These are phyloP conservation scores for Heliconius congener DNA, from an alignment of 1,140 invertebrate species.

Conservation along the genomic window DNA sequence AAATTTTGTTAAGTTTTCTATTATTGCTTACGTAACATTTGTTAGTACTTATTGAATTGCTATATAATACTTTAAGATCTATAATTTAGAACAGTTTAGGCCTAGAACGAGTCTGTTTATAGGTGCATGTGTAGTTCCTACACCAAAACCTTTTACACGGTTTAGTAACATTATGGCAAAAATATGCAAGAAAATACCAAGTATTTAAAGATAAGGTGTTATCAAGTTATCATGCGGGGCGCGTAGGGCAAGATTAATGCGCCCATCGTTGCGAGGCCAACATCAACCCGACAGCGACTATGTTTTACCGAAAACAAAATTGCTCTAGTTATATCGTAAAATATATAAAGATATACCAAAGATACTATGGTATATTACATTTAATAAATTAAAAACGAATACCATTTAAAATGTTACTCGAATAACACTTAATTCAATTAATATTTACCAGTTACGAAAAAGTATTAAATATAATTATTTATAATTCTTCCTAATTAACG, in stretches of 20 bases:
- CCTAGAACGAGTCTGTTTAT: not conserved
- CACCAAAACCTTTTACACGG: not conserved
- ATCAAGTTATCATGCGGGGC: conserved; percentile 50
- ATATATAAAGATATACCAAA: not conserved
- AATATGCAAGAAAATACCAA: conserved; percentile 17
- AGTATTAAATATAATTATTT: too few species aligned
- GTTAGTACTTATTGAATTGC: not conserved
- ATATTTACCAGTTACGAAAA: too few species aligned
- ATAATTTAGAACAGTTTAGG: too few species aligned
- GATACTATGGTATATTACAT: too few species aligned
- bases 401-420: too few species aligned
- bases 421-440: too few species aligned
- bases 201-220: conserved; percentile 28
- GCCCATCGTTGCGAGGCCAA: conserved; percentile 42
- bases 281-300: conserved; percentile 37
- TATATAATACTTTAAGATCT: not conserved
- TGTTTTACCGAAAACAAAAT: conserved; percentile 28
- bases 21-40: not conserved
- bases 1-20: not conserved
- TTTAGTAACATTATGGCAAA: not conserved
- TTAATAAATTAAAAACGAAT: too few species aligned
- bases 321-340: not conserved
- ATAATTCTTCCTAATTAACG: too few species aligned
- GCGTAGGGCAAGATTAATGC: conserved; percentile 53
- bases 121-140: not conserved